phyloP scores from a whole-genome alignment of 2,113 vertebrate genomes.

The Aix galericulata region DNA sequence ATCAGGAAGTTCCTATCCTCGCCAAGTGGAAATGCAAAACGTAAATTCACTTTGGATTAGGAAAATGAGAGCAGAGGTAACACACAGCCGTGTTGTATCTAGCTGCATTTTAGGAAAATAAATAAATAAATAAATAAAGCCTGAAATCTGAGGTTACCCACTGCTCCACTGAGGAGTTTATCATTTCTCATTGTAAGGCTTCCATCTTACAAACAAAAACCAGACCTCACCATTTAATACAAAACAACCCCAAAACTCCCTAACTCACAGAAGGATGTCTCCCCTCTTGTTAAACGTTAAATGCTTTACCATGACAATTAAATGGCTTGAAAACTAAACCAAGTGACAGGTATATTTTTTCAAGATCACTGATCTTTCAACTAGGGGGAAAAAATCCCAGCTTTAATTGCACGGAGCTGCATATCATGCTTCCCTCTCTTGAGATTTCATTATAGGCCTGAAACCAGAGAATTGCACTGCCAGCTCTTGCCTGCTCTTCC shows the following conservation, averaged over 20 bases:
- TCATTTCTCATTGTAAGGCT: not conserved
- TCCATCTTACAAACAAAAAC: not conserved
- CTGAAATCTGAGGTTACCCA: not conserved
- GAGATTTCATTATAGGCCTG: conserved; percentile 76
- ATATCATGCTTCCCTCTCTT: conserved; percentile 59
- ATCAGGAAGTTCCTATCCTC: not conserved
- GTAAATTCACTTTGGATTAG: not conserved
- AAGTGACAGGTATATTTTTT: conserved; percentile 47
- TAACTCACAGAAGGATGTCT: not conserved
- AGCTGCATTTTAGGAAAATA: not conserved
- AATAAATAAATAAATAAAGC: not conserved
- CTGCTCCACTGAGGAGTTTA: not conserved
- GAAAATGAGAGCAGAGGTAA: not conserved
- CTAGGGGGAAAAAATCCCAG: not conserved
- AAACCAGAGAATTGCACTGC: conserved; percentile 68
- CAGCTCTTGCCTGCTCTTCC: conserved; percentile 73
- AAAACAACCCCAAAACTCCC: not conserved
- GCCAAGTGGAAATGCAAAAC: not conserved
- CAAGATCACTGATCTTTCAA: conserved; percentile 68
- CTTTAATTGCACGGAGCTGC: conserved; percentile 67
- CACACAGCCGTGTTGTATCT: no score
- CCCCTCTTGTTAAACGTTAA: not conserved
- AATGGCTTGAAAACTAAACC: conserved; percentile 36
- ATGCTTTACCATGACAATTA: not conserved
- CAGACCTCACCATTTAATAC: not conserved